Base-by-base conservation (phyloP, 37 sponge, comb jelly and placozoan species). In the Geodia barretti region DNA sequence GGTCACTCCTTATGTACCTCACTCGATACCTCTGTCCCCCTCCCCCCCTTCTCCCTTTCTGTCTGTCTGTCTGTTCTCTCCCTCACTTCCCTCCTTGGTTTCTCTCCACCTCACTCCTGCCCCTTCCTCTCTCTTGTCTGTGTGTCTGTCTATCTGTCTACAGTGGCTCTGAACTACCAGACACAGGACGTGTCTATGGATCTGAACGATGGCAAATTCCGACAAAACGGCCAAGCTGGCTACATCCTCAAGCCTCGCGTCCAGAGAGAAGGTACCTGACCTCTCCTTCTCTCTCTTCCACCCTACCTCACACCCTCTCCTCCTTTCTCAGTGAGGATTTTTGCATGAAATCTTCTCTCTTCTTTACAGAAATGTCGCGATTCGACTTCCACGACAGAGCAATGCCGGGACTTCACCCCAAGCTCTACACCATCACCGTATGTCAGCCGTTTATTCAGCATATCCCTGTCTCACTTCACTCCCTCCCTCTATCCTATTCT, bases 161-260 rank as follows among this genome's bases (percentile, higher is more conserved):
- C 68, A 95, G 96, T 95, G 72, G 97, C 97, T 23, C 88, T 96
- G 11, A 96, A 96, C 82, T 96, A 91, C 72, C 97, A 96, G 77
- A 96, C 97, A 1, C 25, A 20, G 72, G 84, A 92, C 59, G 69
- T 84, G 71, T 17, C 74, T 28, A 96, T 96, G 97, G 90, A 94
- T 63, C 59, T 84, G 28, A 93, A 94, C 62, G 79, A 79, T 24
- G 95, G 92, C 23, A 87, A 84, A 63, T 98, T 98, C 74, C 85
- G 71, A 60, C 80, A 87, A 39, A 98, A 98, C 79, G 92, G 89
- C 0, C 69, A 43, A 34, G 80, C 74, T 74, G 99, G 99, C 66
- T 98, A 98, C 76, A 21, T 98, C 42, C 84, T 94, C 73, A 98
- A 98, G 63, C 99, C 96, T 41, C 81, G 81, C 4, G 82, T 88